These are phyloP conservation scores for Callocephalon fimbriatum DNA, from an alignment of 2,113 vertebrate genomes.

Conservation along the genomic window DNA sequence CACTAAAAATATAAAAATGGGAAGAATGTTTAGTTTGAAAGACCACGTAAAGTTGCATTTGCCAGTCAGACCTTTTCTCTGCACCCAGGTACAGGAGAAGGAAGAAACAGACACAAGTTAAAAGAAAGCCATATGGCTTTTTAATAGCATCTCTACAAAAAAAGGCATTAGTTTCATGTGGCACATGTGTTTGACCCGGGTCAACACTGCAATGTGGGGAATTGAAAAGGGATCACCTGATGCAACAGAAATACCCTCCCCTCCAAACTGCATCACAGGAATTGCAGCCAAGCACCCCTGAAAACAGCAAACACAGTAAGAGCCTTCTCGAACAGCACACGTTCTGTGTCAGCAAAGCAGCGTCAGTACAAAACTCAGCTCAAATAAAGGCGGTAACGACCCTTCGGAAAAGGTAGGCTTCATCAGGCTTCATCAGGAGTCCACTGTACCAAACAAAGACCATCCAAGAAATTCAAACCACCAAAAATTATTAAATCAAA, in stretches of 20 bases:
- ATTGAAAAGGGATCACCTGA: constrained; percentile 45
- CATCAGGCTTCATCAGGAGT: constrained; percentile 26
- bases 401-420: not conserved
- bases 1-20: not conserved
- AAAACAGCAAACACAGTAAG: not conserved
- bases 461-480: not conserved
- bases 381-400: constrained; percentile 33
- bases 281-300: not conserved
- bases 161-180: not conserved
- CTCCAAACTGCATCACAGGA: constrained; percentile 16
- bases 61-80: not conserved
- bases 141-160: not conserved
- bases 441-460: not conserved
- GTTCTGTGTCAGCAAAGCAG: constrained; percentile 36
- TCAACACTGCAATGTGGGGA: not conserved
- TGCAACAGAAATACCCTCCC: constrained; percentile 5
- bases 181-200: not conserved
- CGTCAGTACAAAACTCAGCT: not conserved
- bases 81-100: not conserved
- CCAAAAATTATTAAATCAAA: constrained; percentile 69
- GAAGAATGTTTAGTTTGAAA: not conserved
- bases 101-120: not conserved
- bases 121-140: not conserved
- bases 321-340: constrained; percentile 36
- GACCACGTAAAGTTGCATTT: not conserved